Evolutionary conservation across 2,888 invertebrate genomes (phyloP).

Genomic region (Andrena marginata): DNA sequence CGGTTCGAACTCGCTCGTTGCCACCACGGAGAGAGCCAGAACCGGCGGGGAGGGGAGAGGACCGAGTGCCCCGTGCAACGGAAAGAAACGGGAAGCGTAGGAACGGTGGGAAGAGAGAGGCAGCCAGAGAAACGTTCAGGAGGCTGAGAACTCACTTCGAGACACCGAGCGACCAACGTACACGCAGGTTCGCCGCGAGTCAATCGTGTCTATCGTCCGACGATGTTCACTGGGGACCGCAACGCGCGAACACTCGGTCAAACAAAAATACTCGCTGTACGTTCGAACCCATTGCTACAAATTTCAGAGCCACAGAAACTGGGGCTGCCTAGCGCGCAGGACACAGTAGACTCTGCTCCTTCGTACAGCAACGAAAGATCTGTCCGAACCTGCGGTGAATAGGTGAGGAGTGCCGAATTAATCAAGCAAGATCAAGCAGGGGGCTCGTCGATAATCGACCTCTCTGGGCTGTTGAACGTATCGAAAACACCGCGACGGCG

Average conservation of each 20-base stretch:
- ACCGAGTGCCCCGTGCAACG: conserved; percentile 20
- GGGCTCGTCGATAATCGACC: conserved; percentile 26
- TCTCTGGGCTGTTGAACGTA: conserved; percentile 13
- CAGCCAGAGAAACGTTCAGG: conserved; percentile 49
- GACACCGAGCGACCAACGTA: conserved; percentile 58
- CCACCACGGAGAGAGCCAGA: conserved; percentile 47
- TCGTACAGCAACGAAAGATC: too few relatives aligned
- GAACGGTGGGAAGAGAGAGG: conserved; percentile 36
- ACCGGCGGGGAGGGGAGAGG: conserved; percentile 28
- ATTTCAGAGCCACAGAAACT: too few relatives aligned
- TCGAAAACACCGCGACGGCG: conserved; percentile 14
- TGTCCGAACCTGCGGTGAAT: too few relatives aligned
- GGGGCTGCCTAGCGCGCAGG: too few relatives aligned
- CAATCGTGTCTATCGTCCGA: conserved; percentile 52
- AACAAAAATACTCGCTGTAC: too few relatives aligned
- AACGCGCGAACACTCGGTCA: background rate
- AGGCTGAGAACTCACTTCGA: conserved; percentile 72
- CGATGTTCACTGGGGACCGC: conserved; percentile 41
- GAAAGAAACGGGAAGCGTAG: conserved; percentile 36
- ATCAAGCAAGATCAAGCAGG: background rate
- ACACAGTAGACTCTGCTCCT: too few relatives aligned
- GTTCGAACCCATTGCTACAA: too few relatives aligned
- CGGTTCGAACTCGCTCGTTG: conserved; percentile 72
- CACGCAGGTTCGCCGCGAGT: conserved; percentile 50
- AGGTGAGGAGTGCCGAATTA: background rate